Evolutionary conservation across 2,113 vertebrate species (phyloP), one percentile per base, ranked within the genome.

Genomic region (Zootoca vivipara): DNA sequence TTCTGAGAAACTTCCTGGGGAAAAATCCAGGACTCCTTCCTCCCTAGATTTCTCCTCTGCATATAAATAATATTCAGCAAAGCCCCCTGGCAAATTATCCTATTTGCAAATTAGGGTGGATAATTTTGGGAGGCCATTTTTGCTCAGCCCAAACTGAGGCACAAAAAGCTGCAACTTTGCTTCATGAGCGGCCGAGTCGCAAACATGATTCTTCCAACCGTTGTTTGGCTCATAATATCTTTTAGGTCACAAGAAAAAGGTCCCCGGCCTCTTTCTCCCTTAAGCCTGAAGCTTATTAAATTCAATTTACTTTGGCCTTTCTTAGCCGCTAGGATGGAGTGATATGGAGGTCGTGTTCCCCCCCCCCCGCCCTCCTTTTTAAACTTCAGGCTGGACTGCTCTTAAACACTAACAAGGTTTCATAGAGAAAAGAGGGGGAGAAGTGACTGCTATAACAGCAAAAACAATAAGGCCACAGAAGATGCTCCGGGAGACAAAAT

Each of bases 301-400:
- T 93, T 95, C 94, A 90, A 91, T 96, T 94, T 91, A 89, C 85
- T 93, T 90, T 95, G 90, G 87, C 87, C 91, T 92, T 94, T 96
- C 87, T 87, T 93, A 85, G 93, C 96, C 62, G 0, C 83, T 89
- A 90, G 94, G 87, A 38, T 24, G 88, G 85, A 90, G 90, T 90
- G 85, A 93, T 93, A 80, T 52, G 85, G 93, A 91, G 88, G 58
- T n/a, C n/a, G n/a, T n/a, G n/a, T 90, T 89, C 82, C 88, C 91
- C 22, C 62, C 64, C n/a, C 89, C 87, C 10, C 2, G 22, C 22
- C 15, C 22, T 20, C 22, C 52, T 22, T 80, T 73, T 13, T 30
- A 83, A 65, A 88, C n/a, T 95, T 78, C 74, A 89, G 89, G 89
- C 87, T 89, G 62, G n/a, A 69, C 82, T 93, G 30, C 0, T 1